Evolutionary conservation across 2,888 invertebrate species (phyloP).

Genomic region (Andrena praecox): DNA sequence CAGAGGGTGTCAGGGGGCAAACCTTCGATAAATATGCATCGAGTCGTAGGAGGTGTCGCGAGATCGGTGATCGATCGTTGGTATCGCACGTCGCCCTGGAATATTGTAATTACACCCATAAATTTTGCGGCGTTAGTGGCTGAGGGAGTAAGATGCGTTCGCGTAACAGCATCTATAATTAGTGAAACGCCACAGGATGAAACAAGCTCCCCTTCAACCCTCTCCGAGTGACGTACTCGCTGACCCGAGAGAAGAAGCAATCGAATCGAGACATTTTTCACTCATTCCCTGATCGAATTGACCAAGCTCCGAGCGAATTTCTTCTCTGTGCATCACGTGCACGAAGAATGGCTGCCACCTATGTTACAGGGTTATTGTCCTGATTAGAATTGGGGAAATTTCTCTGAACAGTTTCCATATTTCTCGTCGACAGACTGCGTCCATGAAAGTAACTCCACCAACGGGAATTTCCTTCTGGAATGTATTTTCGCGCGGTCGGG

Average conservation of each 20-base stretch:
- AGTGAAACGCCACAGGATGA: constrained; percentile 1
- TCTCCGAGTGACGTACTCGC: neutral
- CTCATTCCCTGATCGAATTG: too few relatives aligned
- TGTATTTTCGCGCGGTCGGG: neutral
- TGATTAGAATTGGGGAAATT: neutral
- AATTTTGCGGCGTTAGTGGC: constrained; percentile 40
- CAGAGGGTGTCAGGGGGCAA: neutral
- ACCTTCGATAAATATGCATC: constrained; percentile 47
- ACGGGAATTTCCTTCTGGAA: neutral
- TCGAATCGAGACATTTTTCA: too few relatives aligned
- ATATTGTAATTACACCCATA: constrained; percentile 61
- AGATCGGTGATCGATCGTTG: constrained; percentile 52
- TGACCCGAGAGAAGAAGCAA: too few relatives aligned
- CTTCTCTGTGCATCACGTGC: neutral
- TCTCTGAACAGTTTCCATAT: neutral
- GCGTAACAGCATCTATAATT: constrained; percentile 23
- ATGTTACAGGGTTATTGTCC: neutral
- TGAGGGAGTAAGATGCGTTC: constrained; percentile 3
- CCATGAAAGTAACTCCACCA: neutral
- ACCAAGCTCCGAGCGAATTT: neutral
- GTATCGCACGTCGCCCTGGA: constrained; percentile 21
- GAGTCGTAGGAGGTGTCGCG: constrained; percentile 35
- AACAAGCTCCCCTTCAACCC: neutral
- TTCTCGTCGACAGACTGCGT: neutral
- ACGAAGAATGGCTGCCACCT: neutral